Percentiles rank a stretch among this genome's conserved stretches.
Evolutionary conservation across 2,888 invertebrate genomes (phyloP).

Genomic region (Tuberolachnus salignus): DNA sequence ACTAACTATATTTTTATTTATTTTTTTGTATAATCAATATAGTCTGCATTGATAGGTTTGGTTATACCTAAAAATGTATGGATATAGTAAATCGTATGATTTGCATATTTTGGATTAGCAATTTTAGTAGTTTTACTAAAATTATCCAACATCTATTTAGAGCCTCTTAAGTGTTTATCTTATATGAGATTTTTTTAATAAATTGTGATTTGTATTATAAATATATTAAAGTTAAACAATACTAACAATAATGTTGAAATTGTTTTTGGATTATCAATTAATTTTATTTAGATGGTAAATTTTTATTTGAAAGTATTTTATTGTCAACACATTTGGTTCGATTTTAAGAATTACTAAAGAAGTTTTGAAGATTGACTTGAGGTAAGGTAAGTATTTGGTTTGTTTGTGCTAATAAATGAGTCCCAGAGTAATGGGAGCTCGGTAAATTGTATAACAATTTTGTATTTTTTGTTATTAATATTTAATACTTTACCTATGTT

Average conservation of each 20-base stretch:
- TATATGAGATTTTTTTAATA: neutral
- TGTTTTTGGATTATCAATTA: neutral
- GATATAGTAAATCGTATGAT: too few relatives aligned
- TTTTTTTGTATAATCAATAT: too few relatives aligned
- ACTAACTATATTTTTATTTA: too few relatives aligned
- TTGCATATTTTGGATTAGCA: too few relatives aligned
- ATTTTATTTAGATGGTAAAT: neutral
- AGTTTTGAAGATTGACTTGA: constrained; percentile 12
- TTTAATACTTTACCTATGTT: neutral
- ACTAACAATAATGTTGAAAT: neutral
- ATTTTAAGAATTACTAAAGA: neutral
- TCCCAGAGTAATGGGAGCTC: neutral
- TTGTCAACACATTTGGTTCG: constrained; percentile 18
- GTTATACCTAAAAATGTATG: too few relatives aligned
- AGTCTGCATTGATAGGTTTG: too few relatives aligned
- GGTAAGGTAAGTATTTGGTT: constrained; percentile 48
- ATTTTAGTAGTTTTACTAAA: too few relatives aligned
- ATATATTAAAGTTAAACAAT: neutral
- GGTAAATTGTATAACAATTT: neutral
- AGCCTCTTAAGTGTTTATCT: neutral
- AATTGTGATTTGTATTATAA: neutral
- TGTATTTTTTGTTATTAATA: neutral
- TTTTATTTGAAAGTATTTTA: neutral
- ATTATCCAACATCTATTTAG: neutral
- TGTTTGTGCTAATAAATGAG: neutral